Conservation (phyloP, 2,888 invertebrate species). For the Yponomeuta malinellus region DNA sequence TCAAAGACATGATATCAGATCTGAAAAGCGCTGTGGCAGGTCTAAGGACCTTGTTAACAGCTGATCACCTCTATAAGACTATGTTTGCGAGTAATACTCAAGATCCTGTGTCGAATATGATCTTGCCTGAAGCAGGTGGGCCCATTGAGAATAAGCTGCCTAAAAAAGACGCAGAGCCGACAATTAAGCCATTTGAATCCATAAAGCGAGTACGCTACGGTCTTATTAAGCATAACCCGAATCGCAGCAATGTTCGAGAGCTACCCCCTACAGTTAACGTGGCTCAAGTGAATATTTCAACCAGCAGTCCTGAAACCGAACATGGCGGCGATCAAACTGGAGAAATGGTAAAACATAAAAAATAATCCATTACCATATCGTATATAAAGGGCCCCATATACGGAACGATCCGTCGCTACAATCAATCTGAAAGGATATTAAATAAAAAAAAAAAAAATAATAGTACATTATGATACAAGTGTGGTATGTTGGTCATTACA, state of each 20-base stretch:
- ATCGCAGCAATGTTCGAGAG: background rate
- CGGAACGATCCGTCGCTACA: no score
- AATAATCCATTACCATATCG: no score
- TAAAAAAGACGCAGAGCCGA: background rate
- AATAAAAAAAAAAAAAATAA: no score
- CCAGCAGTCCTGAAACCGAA: constrained; percentile 5
- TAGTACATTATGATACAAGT: no score
- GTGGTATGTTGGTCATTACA: no score
- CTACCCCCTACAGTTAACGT: background rate
- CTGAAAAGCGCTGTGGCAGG: background rate
- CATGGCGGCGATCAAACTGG: background rate
- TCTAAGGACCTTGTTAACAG: background rate
- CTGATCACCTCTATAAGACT: no score
- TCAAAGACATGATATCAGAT: background rate
- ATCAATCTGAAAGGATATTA: no score
- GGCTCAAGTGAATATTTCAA: background rate
- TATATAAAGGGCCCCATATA: no score
- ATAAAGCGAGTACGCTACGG: constrained; percentile 5
- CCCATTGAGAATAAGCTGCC: background rate
- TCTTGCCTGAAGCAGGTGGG: background rate
- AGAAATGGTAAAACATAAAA: background rate
- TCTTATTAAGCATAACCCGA: constrained; percentile 9
- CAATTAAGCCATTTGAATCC: background rate
- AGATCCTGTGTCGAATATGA: background rate
- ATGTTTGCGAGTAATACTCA: background rate